Conservation (phyloP, 2,888 invertebrate species). For the Ethmia dodecea region DNA sequence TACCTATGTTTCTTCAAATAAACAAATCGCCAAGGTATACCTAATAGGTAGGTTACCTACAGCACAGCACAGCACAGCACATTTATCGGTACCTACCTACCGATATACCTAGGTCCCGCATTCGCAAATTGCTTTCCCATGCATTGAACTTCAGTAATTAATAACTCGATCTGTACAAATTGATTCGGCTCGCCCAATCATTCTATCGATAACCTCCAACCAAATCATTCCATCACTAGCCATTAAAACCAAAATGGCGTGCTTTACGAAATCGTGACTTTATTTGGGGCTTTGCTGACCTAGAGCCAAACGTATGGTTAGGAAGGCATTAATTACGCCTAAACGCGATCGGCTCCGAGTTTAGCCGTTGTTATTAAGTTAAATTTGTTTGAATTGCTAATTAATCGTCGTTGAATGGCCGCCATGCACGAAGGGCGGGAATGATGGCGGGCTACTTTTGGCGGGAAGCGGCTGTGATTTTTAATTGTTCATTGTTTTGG, state of each 20-base stretch:
- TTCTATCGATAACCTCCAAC: constrained; percentile 4
- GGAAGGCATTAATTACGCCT: constrained; percentile 45
- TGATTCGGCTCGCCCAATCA: too few species aligned
- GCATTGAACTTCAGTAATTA: too few species aligned
- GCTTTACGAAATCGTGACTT: constrained; percentile 13
- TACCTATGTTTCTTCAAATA: too few species aligned
- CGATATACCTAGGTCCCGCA: not conserved
- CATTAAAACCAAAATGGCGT: constrained; percentile 15
- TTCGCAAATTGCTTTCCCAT: not conserved
- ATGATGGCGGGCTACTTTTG: constrained; percentile 16
- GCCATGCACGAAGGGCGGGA: constrained; percentile 43
- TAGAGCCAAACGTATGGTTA: constrained; percentile 24
- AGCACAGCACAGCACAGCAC: too few species aligned
- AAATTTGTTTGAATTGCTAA: constrained; percentile 71
- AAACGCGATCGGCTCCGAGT: constrained; percentile 49
- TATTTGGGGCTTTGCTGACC: constrained; percentile 8
- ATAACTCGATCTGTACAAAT: too few species aligned
- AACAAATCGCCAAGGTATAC: too few species aligned
- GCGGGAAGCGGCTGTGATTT: constrained; percentile 21
- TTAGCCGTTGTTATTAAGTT: constrained; percentile 61
- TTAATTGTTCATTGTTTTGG: constrained; percentile 26
- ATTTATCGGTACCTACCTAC: too few species aligned
- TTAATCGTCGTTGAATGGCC: constrained; percentile 48
- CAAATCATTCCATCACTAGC: constrained; percentile 10
- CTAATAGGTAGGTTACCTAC: too few species aligned